These are phyloP conservation scores for Trissoscelio sp. DNA, from an alignment of 2,888 invertebrate species.

Conservation along the genomic window DNA sequence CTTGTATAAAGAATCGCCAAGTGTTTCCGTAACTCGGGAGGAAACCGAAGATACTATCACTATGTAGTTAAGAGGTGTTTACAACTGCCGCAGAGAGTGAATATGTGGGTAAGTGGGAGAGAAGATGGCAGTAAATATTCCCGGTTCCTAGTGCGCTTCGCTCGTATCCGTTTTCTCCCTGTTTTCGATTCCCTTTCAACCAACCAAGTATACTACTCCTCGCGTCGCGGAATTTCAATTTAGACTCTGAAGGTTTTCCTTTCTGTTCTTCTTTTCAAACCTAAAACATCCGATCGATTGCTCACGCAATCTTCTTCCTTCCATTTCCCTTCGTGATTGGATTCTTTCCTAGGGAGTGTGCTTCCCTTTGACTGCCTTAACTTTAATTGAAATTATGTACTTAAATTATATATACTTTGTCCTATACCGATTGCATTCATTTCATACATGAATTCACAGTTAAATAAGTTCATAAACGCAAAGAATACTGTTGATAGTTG, in stretches of 20 bases:
- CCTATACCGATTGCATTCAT: conserved; percentile 1
- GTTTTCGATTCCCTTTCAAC: conserved; percentile 70
- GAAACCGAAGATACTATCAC: conserved; percentile 81
- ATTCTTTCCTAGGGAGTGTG: conserved; percentile 49
- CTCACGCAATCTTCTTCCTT: conserved; percentile 69
- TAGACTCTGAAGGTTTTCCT: conserved; percentile 74
- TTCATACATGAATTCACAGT: too few species aligned
- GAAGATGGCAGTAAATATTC: conserved; percentile 84
- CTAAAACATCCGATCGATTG: conserved; percentile 80
- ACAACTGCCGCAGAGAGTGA: conserved; percentile 82
- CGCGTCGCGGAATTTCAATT: conserved; percentile 80
- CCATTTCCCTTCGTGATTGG: conserved; percentile 61
- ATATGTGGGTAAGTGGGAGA: conserved; percentile 83
- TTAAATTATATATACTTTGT: conserved; percentile 43
- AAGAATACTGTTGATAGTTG: too few species aligned
- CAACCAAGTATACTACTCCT: conserved; percentile 73
- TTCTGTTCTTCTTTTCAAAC: conserved; percentile 74
- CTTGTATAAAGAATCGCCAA: conserved; percentile 73
- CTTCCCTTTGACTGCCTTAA: conserved; percentile 44
- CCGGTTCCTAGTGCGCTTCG: conserved; percentile 73
- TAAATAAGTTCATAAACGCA: too few species aligned
- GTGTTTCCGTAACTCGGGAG: conserved; percentile 74
- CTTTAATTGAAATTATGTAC: conserved; percentile 62
- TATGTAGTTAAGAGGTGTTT: conserved; percentile 83
- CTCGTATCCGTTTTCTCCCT: conserved; percentile 71